Evolutionary conservation across 1,140 invertebrate species (phyloP), one percentile per base, ranked within the genome.

Genomic region (Augochlora pura): DNA sequence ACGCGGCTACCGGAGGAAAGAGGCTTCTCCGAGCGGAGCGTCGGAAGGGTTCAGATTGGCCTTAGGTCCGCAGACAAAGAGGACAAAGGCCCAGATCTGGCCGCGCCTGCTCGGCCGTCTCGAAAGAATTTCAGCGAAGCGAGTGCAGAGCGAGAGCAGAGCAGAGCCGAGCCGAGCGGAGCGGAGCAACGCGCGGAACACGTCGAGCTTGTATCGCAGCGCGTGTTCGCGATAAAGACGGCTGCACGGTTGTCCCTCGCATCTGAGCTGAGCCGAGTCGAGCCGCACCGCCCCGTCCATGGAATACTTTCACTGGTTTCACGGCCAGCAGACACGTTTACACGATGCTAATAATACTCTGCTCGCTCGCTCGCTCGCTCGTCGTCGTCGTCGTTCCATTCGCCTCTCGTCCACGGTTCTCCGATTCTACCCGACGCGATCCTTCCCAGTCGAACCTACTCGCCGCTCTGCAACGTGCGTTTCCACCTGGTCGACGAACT

Each of bases 251-350:
- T 72, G 82, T 86, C 80, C 62, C 77, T 77, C 69, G 79, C 70
- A 27, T 78, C 60, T 70, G 73, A 81, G 84, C 32, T 32, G 32
- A 32, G 32, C 32, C 32, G 32, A 32, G 32, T 4, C 42, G 42
- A 46, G 42, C 42, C 49, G 49, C 49, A 6, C 49, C 64, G 83
- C 39, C 73, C 70, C 77, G 87, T 85, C 81, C 82, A 83, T 87
- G 85, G 82, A 89, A 89, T 90, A 92, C 91, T 92, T 92, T 92
- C 91, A 91, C 91, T 90, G 86, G 90, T 92, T 92, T 92, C 91
- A 92, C 91, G 91, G 91, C 91, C 91, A 91, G 87, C 90, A 89
- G 87, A 91, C 87, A 89, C 87, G 87, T 89, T 85, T 89, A 89
- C 87, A 88, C 89, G 90, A 90, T 88, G 87, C 89, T 91, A 91